A percentile compares a stretch with the other conserved stretches of the same genome.
These are phyloP conservation scores for Temnothorax longispinosus DNA, from an alignment of 1,140 invertebrate genomes.

Conservation along the genomic window DNA sequence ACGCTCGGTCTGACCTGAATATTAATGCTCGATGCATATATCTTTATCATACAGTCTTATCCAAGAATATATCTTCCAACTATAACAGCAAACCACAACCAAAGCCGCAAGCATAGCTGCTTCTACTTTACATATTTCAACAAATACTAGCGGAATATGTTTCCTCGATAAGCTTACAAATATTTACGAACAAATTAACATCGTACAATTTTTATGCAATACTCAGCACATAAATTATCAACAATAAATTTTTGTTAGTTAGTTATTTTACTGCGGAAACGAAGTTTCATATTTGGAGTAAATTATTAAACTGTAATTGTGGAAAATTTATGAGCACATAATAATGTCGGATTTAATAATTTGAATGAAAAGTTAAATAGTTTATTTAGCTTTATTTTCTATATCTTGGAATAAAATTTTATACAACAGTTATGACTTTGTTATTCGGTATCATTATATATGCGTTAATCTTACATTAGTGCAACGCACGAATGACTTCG, in stretches of 20 bases:
- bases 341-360: background rate
- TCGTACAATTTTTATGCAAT: background rate
- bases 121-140: conserved; percentile 20
- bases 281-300: too few species aligned
- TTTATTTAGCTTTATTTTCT: background rate
- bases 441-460: background rate
- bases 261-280: too few species aligned
- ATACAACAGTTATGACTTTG: background rate
- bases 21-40: conserved; percentile 68
- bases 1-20: conserved; percentile 58
- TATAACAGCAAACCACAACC: background rate
- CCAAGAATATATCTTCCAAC: conserved; percentile 44
- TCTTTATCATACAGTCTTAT: conserved; percentile 56
- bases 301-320: too few species aligned
- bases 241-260: too few species aligned
- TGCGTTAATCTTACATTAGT: conserved; percentile 12
- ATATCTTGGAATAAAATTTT: background rate
- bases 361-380: background rate
- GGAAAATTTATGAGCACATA: background rate
- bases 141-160: background rate
- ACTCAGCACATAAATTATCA: too few species aligned
- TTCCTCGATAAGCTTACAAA: background rate
- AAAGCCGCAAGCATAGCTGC: background rate
- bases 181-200: background rate
- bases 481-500: conserved; percentile 17